Percentiles rank a stretch among this genome's conserved stretches.
Conservation (phyloP, 2,888 invertebrate species). For the Ischnus inquisitorius region DNA sequence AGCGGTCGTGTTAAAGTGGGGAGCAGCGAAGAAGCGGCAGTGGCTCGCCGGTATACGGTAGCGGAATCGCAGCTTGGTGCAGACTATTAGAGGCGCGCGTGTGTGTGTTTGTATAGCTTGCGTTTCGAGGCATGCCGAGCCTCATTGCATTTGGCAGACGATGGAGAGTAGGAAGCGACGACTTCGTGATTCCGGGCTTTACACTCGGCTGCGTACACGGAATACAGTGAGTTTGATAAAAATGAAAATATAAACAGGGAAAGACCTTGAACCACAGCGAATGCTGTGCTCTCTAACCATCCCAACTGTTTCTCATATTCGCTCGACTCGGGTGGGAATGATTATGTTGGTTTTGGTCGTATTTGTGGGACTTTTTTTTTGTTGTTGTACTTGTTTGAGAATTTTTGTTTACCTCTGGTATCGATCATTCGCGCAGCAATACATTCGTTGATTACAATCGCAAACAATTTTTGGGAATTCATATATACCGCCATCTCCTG, state of each 20-base stretch:
- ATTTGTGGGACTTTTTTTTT: no score
- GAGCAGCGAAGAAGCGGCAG: slow-evolving; percentile 12
- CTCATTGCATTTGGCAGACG: slow-evolving; percentile 93
- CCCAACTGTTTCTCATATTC: neutral
- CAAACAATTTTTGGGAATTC: neutral
- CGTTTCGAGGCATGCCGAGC: slow-evolving; percentile 90
- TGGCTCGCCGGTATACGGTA: neutral
- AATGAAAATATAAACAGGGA: neutral
- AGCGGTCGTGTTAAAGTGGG: neutral
- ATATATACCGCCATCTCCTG: neutral
- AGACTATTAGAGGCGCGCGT: neutral
- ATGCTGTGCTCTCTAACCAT: neutral
- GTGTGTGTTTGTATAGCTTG: neutral
- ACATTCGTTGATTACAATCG: neutral
- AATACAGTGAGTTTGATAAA: slow-evolving; percentile 88
- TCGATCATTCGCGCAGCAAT: neutral
- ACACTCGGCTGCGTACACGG: slow-evolving; percentile 90
- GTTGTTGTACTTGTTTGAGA: neutral
- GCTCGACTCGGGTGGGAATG: neutral
- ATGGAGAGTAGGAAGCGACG: slow-evolving; percentile 95
- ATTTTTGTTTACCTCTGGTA: neutral
- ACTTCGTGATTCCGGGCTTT: slow-evolving; percentile 93
- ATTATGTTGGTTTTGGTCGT: no score
- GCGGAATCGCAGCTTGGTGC: slow-evolving; percentile 16
- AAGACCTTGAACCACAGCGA: neutral